Evolutionary conservation across 2,888 invertebrate species (phyloP), one percentile per base, ranked within the genome.

Genomic region (Conistra vaccinii): DNA sequence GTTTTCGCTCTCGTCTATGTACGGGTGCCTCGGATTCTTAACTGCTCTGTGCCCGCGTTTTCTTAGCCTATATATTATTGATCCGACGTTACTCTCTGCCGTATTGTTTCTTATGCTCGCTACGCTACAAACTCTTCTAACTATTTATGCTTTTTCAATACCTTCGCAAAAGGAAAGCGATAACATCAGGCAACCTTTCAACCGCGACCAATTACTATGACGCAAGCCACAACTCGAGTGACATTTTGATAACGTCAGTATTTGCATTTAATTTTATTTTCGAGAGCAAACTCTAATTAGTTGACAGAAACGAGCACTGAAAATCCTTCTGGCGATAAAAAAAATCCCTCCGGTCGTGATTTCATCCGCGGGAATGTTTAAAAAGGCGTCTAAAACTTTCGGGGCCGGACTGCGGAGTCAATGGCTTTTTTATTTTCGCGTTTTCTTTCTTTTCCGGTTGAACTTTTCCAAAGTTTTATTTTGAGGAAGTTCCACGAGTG

Each of bases 11-110:
- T 93, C 91, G 91, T 92, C 93, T 91, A 93, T 93, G 91, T 92
- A 89, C 88, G 93, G 87, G 89, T 88, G 87, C 76, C 89, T 91
- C 90, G 88, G 89, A 89, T 87, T 87, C 87, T 85, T 82, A 84
- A 81, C 89, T 92, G 86, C 93, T 93, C 94, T 93, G 91, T 91
- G 89, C 89, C 82, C 89, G 86, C 88, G 89, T 90, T 92, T 93
- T 92, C 94, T 94, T 95, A 95, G 94, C 96, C 95, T 95, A 96
- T 95, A 96, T 96, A 95, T 94, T 95, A 95, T 96, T 93, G 96
- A 96, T 95, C 95, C 92, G 87, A 87, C 87, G 91, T 91, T 89
- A 89, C 89, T 89, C 90, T 87, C 91, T 89, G 91, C 94, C 93
- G 92, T 94, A 94, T 94, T 95, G 94, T 94, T 94, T 92, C 89